These are phyloP conservation scores for Haemorhous mexicanus DNA, from an alignment of 2,113 vertebrate genomes.

Conservation along the genomic window DNA sequence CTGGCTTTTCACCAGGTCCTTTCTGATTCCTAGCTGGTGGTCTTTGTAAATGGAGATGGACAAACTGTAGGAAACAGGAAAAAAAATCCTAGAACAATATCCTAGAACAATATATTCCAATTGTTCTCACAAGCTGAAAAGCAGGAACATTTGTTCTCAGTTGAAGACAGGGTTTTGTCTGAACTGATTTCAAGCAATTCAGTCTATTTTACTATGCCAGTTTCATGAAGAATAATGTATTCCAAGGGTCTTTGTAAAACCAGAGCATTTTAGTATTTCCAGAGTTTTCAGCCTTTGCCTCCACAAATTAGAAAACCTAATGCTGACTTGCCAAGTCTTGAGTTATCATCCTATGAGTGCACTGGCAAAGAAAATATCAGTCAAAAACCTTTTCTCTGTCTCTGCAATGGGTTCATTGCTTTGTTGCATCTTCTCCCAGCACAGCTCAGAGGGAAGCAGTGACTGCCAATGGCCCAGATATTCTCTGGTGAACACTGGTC, in stretches of 20 bases:
- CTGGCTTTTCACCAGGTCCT: background rate
- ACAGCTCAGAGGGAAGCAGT: background rate
- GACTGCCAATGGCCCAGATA: background rate
- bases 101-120: background rate
- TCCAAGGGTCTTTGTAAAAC: background rate
- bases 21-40: background rate
- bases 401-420: background rate
- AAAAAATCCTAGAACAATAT: background rate
- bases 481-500: background rate
- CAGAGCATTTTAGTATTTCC: background rate
- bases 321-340: background rate
- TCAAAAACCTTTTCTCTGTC: background rate
- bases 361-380: background rate
- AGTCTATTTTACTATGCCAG: background rate
- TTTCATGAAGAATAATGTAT: background rate
- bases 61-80: background rate
- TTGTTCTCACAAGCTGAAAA: background rate
- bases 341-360: fast-evolving
- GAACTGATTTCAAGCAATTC: background rate
- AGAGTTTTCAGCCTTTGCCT: background rate
- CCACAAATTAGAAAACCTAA: background rate
- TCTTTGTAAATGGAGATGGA: background rate
- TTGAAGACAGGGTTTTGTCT: background rate
- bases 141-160: background rate
- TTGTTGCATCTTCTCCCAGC: background rate